These are phyloP conservation scores for Lepidothrix coronata DNA, from an alignment of 2,113 vertebrate genomes.

Conservation along the genomic window DNA sequence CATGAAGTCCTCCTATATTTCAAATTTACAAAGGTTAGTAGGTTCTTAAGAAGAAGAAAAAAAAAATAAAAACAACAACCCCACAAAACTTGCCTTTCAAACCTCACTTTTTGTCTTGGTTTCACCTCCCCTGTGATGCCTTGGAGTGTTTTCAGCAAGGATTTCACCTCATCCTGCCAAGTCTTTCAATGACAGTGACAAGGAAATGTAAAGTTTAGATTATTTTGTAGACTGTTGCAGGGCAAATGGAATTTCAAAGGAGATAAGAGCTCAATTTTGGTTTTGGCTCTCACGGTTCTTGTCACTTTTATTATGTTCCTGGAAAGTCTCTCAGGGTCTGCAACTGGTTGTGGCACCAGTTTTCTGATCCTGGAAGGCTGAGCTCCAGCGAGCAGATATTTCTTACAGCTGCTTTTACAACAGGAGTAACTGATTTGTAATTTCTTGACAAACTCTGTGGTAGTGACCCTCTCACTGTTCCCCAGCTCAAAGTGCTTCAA, in stretches of 20 bases:
- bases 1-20: conserved; percentile 14
- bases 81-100: background rate
- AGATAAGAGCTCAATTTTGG: background rate
- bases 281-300: background rate
- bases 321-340: background rate
- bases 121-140: background rate
- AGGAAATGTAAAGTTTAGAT: background rate
- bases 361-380: background rate
- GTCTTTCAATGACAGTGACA: background rate
- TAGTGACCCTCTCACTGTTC: background rate
- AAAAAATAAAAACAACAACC: background rate
- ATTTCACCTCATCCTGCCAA: background rate
- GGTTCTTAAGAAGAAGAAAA: background rate
- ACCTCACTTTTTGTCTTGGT: background rate
- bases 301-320: background rate
- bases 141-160: background rate
- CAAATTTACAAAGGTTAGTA: background rate
- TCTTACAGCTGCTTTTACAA: background rate
- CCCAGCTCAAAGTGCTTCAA: background rate
- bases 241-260: background rate
- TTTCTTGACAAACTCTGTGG: background rate
- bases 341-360: background rate
- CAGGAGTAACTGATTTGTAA: background rate
- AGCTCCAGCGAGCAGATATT: background rate
- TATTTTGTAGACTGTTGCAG: background rate